A percentile compares a stretch with the other conserved stretches of the same genome.
phyloP scores from a whole-genome alignment of 2,888 invertebrate genomes.

The Ochropacha duplaris region DNA sequence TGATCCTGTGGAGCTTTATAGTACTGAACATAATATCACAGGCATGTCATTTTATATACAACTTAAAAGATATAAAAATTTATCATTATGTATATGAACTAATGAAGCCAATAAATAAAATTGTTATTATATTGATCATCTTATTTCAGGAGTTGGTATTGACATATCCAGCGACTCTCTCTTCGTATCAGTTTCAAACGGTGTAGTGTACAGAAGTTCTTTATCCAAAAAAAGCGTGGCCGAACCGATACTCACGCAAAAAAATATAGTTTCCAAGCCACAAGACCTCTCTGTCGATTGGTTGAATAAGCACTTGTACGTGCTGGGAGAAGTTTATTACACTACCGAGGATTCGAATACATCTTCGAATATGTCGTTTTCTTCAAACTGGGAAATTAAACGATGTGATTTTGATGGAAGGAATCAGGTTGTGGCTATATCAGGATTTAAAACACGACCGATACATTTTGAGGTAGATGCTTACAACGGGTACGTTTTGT shows the following conservation, averaged over 20 bases:
- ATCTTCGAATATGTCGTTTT: conserved; percentile 41
- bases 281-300: conserved; percentile 92
- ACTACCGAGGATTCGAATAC: conserved; percentile 47
- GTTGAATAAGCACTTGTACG: conserved; percentile 92
- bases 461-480: conserved; percentile 95
- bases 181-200: conserved; percentile 89
- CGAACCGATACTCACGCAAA: conserved; percentile 81
- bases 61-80: too few species aligned
- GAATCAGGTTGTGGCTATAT: conserved; percentile 86
- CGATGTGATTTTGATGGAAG: conserved; percentile 89
- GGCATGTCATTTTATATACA: conserved; percentile 46
- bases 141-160: conserved; percentile 87
- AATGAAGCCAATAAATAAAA: too few species aligned
- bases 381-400: conserved; percentile 87
- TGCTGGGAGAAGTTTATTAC: conserved; percentile 88
- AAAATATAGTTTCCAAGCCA: conserved; percentile 85
- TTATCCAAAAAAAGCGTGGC: conserved; percentile 69
- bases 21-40: conserved; percentile 76
- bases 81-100: not conserved
- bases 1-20: conserved; percentile 86
- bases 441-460: conserved; percentile 87
- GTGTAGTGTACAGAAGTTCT: conserved; percentile 83
- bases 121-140: too few species aligned
- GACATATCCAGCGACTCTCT: conserved; percentile 88
- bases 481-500: conserved; percentile 89